phyloP scores from a whole-genome alignment of 2,797 vertebrate species.

The Pangasius krempfi region DNA sequence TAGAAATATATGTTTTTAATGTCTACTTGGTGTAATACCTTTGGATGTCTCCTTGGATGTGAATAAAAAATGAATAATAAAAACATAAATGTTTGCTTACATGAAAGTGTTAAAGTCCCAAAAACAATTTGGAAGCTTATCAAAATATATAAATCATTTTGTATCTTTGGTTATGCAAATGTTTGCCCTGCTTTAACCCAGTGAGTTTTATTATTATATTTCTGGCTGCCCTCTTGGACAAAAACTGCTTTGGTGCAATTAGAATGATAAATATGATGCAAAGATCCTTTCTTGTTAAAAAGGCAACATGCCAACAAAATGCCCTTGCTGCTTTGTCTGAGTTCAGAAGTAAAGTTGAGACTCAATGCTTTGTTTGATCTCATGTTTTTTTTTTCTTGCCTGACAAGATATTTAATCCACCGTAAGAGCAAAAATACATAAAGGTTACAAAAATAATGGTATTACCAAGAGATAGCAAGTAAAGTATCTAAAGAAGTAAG shows the following conservation, averaged over 20 bases:
- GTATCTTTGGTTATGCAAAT: background rate
- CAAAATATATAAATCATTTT: background rate
- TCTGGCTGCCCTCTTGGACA: background rate
- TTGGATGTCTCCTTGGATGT: background rate
- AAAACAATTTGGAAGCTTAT: background rate
- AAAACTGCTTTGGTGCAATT: background rate
- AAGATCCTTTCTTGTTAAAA: background rate
- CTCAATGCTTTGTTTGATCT: background rate
- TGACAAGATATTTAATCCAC: background rate
- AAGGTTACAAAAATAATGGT: background rate
- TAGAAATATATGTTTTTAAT: background rate
- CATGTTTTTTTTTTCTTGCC: background rate
- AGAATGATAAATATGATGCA: background rate
- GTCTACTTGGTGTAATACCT: background rate
- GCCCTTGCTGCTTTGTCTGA: background rate
- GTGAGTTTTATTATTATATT: background rate
- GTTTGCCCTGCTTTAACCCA: background rate
- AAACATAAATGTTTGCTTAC: background rate
- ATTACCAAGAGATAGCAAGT: background rate
- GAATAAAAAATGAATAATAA: background rate
- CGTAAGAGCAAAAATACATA: background rate
- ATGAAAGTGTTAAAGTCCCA: background rate
- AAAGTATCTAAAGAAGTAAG: background rate
- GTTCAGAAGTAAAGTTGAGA: background rate
- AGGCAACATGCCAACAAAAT: background rate